Base-by-base conservation (phyloP, 1,140 invertebrate species). In the Brachionus asplanchnoidis region DNA sequence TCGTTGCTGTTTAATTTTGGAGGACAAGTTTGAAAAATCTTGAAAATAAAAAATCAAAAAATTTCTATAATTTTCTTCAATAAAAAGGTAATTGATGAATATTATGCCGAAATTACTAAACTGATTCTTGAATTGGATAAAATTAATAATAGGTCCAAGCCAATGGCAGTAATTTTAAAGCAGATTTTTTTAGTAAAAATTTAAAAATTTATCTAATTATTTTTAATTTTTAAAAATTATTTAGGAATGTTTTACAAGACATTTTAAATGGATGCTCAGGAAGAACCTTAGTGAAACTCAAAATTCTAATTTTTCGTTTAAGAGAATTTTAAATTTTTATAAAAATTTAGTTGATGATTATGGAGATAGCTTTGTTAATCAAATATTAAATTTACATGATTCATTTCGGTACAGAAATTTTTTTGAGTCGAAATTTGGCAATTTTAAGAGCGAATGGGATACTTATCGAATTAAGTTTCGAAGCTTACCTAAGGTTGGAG, bases 181-280 rank as follows among this genome's bases (percentile, higher is more conserved):
- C 66, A 68, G 32, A 14, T 68, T 14, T 32, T 68, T 32, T 32
- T 68, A 23, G 66, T 68, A 68, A 40, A 40, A 36, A 36, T 36
- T 36, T 36, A 36, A 7, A 36, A 36, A 36, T 36, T 5, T 36
- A 36, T 6, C 32, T 66, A 12, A 23, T 66, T 12, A 36, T n/a
- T 68, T 68, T 68, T 12, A 17, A 68, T 14, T 40, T 36, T 73
- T 26, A 20, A 44, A 42, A 44, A 20, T 17, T 17, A 23, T 44
- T 44, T 32, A 77, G 73, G 46, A 50, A 12, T 77, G 73, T 77
- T 77, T 77, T 2, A 17, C 26, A 26, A 46, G 42, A 14, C 73
- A 77, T 77, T 77, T 77, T 50, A 28, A 36, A 77, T 77, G 73
- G 73, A 20, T 77, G 17, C 14, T 77, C 14, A 77, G 73, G 32